phyloP scores from a whole-genome alignment of 2,888 invertebrate genomes.

The Clistopyga incitator region DNA sequence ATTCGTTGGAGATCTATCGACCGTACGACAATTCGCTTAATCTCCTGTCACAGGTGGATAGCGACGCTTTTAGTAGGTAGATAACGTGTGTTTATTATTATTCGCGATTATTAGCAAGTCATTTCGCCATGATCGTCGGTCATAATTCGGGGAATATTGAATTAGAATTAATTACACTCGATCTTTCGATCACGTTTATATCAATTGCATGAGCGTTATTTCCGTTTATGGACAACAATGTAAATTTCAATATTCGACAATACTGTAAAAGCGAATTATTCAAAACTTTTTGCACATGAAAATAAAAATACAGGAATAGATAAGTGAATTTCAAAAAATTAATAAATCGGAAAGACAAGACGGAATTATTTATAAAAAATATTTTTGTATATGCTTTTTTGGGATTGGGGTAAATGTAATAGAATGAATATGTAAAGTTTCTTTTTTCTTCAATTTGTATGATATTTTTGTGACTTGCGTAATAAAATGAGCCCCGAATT shows the following conservation, averaged over 20 bases:
- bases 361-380: background rate
- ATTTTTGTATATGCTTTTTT: background rate
- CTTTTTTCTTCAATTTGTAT: too few species aligned
- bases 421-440: too few species aligned
- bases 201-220: background rate
- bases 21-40: constrained; percentile 26
- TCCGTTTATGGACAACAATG: background rate
- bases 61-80: background rate
- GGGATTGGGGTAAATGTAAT: too few species aligned
- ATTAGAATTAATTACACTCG: background rate
- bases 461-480: background rate
- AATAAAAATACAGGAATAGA: background rate
- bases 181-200: too few species aligned
- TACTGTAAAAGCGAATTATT: background rate
- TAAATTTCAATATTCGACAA: background rate
- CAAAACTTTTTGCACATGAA: background rate
- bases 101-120: background rate
- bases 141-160: background rate
- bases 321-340: background rate
- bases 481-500: background rate
- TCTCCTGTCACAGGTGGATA: background rate
- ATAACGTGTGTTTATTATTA: constrained; percentile 1
- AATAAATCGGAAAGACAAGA: background rate
- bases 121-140: background rate
- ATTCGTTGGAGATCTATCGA: constrained; percentile 35